Percentiles rank a stretch among this genome's conserved stretches.
Evolutionary conservation across 2,113 vertebrate genomes (phyloP).

Genomic region (Triplophysa tibetana): DNA sequence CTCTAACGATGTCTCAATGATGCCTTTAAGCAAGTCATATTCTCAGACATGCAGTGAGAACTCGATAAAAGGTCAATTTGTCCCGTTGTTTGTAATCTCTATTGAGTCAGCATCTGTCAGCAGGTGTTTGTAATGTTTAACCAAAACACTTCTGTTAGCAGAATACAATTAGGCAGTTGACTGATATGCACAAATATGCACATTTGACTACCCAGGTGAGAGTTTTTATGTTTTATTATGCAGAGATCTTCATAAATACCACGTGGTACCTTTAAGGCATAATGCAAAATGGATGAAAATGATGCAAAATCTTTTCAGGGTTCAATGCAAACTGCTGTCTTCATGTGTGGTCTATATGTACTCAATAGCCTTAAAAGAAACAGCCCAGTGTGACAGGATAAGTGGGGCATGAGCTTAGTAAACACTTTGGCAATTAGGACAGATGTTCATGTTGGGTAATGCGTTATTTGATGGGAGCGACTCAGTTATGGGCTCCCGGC

Average conservation of each 20-base stretch:
- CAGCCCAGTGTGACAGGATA: conserved; percentile 6
- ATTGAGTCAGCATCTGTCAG: too few species aligned
- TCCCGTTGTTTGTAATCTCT: too few species aligned
- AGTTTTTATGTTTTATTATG: neutral
- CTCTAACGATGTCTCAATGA: too few species aligned
- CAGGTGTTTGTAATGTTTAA: too few species aligned
- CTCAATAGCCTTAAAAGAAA: neutral
- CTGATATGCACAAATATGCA: too few species aligned
- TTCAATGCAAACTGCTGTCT: neutral
- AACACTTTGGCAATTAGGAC: neutral
- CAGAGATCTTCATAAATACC: neutral
- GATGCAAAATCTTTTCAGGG: neutral
- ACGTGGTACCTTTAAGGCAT: neutral
- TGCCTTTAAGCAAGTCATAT: too few species aligned
- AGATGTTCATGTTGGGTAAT: conserved; percentile 26
- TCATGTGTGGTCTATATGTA: conserved; percentile 21
- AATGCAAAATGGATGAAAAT: neutral
- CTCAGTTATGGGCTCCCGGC: neutral
- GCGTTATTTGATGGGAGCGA: neutral
- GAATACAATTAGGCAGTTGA: conserved; percentile 16
- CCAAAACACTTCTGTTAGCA: neutral
- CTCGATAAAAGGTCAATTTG: too few species aligned
- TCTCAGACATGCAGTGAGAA: too few species aligned
- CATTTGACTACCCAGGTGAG: too few species aligned
- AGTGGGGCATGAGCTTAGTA: neutral